Evolutionary conservation across 2,797 vertebrate species (phyloP).

Genomic region (Enteromius mattozi): DNA sequence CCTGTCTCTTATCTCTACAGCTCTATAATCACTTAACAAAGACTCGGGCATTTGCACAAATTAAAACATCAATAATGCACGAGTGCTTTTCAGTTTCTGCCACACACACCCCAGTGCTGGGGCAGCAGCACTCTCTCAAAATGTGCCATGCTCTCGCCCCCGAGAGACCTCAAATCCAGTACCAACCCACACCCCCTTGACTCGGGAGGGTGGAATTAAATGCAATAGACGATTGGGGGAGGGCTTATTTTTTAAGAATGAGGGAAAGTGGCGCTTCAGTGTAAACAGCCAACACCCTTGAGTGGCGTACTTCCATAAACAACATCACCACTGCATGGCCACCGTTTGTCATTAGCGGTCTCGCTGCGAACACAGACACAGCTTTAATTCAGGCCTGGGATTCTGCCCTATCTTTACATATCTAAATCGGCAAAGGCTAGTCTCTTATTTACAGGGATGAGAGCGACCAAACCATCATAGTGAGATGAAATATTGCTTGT

Average conservation of each 20-base stretch:
- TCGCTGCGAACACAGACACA: slow-evolving; percentile 69
- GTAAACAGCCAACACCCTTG: slow-evolving; percentile 80
- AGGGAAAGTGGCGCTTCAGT: slow-evolving; percentile 73
- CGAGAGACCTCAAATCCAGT: slow-evolving; percentile 52
- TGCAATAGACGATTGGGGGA: slow-evolving; percentile 65
- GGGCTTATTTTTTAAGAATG: slow-evolving; percentile 73
- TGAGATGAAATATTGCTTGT: slow-evolving; percentile 43
- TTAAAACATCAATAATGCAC: slow-evolving; percentile 90
- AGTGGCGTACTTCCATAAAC: slow-evolving; percentile 78
- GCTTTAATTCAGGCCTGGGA: slow-evolving; percentile 71
- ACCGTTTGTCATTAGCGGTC: slow-evolving; percentile 77
- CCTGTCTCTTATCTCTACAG: slow-evolving; percentile 81
- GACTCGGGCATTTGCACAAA: slow-evolving; percentile 87
- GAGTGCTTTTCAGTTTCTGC: slow-evolving; percentile 84
- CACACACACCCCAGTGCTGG: slow-evolving; percentile 76
- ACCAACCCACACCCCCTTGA: slow-evolving; percentile 34
- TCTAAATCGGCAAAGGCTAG: slow-evolving; percentile 71
- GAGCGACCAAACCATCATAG: slow-evolving; percentile 68
- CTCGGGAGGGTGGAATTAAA: slow-evolving; percentile 59
- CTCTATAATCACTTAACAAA: slow-evolving; percentile 88
- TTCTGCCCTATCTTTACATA: slow-evolving; percentile 72
- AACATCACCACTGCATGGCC: slow-evolving; percentile 73
- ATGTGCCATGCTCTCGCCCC: slow-evolving; percentile 66
- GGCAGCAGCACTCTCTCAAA: slow-evolving; percentile 52
- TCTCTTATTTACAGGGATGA: slow-evolving; percentile 74